Percentiles rank a stretch among this genome's conserved stretches.
Evolutionary conservation across 2,888 invertebrate species (phyloP).

Genomic region (Orthosia gracilis): DNA sequence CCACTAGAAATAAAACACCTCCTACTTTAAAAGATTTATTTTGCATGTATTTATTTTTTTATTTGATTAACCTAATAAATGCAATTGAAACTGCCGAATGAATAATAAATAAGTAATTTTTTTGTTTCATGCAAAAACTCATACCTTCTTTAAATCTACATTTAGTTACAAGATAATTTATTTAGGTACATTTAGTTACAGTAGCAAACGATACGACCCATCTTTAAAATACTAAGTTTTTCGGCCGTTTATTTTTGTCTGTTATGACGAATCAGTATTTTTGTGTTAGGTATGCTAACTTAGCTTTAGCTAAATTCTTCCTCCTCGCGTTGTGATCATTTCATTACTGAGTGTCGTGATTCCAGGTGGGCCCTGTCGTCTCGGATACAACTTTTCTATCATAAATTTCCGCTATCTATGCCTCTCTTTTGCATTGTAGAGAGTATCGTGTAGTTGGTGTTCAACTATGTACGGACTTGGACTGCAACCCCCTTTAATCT

Average conservation of each 20-base stretch:
- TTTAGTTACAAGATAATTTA: neutral
- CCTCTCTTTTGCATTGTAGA: too few relatives aligned
- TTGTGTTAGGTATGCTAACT: neutral
- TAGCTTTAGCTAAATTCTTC: neutral
- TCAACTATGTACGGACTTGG: too few relatives aligned
- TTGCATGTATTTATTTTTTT: slow-evolving; percentile 24
- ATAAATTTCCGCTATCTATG: too few relatives aligned
- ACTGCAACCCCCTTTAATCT: neutral
- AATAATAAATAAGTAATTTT: neutral
- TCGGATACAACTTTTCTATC: too few relatives aligned
- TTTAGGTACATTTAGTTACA: neutral
- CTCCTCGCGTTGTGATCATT: too few relatives aligned
- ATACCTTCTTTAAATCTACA: neutral
- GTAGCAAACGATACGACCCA: neutral
- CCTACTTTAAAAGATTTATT: slow-evolving; percentile 40
- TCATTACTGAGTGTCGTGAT: too few relatives aligned
- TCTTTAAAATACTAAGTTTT: neutral
- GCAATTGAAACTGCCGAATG: slow-evolving; percentile 24
- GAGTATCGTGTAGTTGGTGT: too few relatives aligned
- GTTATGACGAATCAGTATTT: neutral
- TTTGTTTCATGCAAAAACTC: slow-evolving; percentile 15
- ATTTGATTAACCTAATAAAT: slow-evolving; percentile 24
- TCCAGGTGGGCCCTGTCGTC: too few relatives aligned
- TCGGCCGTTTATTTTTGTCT: neutral
- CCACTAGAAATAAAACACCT: slow-evolving; percentile 13